A percentile compares a stretch with the other conserved stretches of the same genome.
phyloP scores from a whole-genome alignment of 2,888 invertebrate species.

The Euzophera pinguis region DNA sequence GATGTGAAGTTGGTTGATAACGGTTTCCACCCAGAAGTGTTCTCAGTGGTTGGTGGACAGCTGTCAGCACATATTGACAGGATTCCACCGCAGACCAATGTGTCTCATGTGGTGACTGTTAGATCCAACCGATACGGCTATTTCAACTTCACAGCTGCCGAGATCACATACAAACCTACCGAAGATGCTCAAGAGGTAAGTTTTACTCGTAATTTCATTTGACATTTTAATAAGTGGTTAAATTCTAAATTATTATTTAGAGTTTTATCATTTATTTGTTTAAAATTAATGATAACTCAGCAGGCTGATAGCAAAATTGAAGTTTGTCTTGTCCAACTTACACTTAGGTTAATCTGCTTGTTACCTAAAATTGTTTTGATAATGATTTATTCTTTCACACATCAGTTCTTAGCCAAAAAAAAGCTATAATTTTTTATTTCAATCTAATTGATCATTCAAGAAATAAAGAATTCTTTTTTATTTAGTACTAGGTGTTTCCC shows the following conservation, averaged over 20 bases:
- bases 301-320: too few species aligned
- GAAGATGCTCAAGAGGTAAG: conserved; percentile 89
- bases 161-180: conserved; percentile 91
- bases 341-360: too few species aligned
- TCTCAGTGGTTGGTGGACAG: conserved; percentile 93
- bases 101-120: conserved; percentile 95
- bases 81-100: conserved; percentile 95
- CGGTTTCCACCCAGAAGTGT: conserved; percentile 95
- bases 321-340: too few species aligned
- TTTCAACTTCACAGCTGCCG: conserved; percentile 98
- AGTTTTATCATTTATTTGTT: too few species aligned
- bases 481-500: too few species aligned
- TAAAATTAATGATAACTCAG: too few species aligned
- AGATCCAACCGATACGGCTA: conserved; percentile 94
- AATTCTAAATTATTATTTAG: too few species aligned
- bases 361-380: background rate
- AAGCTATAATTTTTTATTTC: too few species aligned
- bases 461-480: too few species aligned
- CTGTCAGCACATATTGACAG: conserved; percentile 90
- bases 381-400: background rate
- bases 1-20: conserved; percentile 93
- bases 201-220: conserved; percentile 7
- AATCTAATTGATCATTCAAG: too few species aligned
- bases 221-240: background rate
- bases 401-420: too few species aligned